Evolutionary conservation across 2,888 invertebrate genomes (phyloP).

Genomic region (Acronicta leporina): DNA sequence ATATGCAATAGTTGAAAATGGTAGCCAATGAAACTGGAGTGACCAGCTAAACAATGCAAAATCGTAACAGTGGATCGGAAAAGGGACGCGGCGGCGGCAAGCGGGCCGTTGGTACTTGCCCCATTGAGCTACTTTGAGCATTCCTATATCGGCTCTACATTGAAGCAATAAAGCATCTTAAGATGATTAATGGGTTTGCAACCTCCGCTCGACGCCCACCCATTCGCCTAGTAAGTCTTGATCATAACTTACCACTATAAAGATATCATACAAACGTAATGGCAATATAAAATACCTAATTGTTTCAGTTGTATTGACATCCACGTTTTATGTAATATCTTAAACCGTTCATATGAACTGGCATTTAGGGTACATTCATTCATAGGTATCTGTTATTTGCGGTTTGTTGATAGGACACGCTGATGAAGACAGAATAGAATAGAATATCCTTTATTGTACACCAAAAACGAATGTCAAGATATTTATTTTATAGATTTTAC

Average conservation of each 20-base stretch:
- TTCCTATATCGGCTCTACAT: slow-evolving; percentile 74
- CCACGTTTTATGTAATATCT: neutral
- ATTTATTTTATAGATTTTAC: too few species aligned
- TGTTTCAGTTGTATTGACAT: slow-evolving; percentile 4
- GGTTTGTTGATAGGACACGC: neutral
- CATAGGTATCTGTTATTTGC: neutral
- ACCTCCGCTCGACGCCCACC: slow-evolving; percentile 75
- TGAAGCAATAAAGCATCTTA: slow-evolving; percentile 82
- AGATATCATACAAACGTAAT: slow-evolving; percentile 56
- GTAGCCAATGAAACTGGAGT: slow-evolving; percentile 18
- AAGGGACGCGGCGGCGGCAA: slow-evolving; percentile 15
- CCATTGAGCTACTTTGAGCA: slow-evolving; percentile 69
- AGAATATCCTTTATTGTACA: too few species aligned
- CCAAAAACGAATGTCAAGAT: too few species aligned
- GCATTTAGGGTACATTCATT: too few species aligned
- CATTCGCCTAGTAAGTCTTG: slow-evolving; percentile 65
- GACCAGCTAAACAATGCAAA: slow-evolving; percentile 37
- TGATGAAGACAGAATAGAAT: neutral
- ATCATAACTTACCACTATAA: slow-evolving; percentile 68
- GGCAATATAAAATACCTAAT: slow-evolving; percentile 53
- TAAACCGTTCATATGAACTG: neutral
- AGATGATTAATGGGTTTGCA: slow-evolving; percentile 81
- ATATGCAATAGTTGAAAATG: too few species aligned
- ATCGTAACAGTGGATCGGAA: slow-evolving; percentile 23
- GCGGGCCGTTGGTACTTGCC: slow-evolving; percentile 54